Percentiles rank a stretch among this genome's conserved stretches.
Evolutionary conservation across 2,888 invertebrate species (phyloP).

Genomic region (Nephrotoma appendiculata): DNA sequence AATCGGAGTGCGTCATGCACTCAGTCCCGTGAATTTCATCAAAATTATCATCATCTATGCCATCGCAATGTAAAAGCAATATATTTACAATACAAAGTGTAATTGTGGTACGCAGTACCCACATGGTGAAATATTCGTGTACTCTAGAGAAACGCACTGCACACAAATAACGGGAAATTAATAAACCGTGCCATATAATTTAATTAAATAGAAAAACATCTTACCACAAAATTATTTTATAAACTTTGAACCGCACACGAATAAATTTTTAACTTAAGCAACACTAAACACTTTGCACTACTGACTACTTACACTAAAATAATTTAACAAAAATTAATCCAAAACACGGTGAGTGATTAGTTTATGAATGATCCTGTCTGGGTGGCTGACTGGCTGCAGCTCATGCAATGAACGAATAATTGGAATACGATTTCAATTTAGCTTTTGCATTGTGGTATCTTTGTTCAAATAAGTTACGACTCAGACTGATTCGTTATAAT

Average conservation of each 20-base stretch:
- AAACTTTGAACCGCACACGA: no score
- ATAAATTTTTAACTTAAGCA: no score
- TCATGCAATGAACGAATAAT: not conserved
- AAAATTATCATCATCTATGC: no score
- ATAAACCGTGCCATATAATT: no score
- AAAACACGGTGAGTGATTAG: not conserved
- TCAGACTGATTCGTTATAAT: no score
- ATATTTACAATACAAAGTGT: not conserved
- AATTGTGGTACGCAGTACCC: not conserved
- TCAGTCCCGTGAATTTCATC: not conserved
- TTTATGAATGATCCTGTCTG: not conserved
- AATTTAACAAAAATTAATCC: not conserved
- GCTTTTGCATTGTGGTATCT: not conserved
- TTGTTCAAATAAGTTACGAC: not conserved
- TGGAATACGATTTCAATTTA: not conserved
- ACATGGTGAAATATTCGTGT: not conserved
- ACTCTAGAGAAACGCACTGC: not conserved
- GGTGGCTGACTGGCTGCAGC: not conserved
- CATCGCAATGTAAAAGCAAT: not conserved
- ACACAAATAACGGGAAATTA: not conserved
- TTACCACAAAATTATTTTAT: no score
- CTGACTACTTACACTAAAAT: no score
- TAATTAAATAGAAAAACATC: no score
- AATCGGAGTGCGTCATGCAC: constrained; percentile 16
- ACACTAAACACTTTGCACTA: no score